phyloP scores from a whole-genome alignment of 30 jellyfish, hydroid and myxozoan species.

The Pseudorhiza aurosa region DNA sequence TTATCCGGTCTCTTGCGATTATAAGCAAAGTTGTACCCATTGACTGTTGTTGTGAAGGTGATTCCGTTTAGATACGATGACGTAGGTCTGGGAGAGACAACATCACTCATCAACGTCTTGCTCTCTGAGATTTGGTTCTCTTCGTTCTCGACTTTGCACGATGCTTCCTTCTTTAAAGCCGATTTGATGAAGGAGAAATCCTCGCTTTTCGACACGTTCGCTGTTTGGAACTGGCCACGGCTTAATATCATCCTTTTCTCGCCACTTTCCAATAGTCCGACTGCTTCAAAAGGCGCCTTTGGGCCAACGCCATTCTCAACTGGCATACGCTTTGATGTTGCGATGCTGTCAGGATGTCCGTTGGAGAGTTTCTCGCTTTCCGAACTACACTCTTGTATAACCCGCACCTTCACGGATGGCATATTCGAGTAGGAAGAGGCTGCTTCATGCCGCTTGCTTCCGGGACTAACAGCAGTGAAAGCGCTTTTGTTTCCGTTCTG shows the following conservation, averaged over 20 bases:
- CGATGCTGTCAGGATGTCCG: neutral
- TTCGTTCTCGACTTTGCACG: slow-evolving; percentile 1
- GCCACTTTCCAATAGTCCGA: neutral
- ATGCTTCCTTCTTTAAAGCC: slow-evolving; percentile 1
- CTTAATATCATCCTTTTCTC: neutral
- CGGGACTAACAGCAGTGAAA: slow-evolving; percentile 60
- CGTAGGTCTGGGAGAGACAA: slow-evolving; percentile 18
- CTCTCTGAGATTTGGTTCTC: slow-evolving; percentile 7
- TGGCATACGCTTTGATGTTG: neutral
- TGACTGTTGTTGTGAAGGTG: neutral
- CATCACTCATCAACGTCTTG: neutral
- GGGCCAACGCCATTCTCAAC: neutral
- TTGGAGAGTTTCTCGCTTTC: slow-evolving; percentile 12
- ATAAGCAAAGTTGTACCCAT: neutral
- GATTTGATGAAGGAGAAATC: slow-evolving; percentile 27
- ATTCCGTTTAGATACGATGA: slow-evolving; percentile 27
- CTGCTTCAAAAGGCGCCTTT: neutral
- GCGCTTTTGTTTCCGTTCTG: slow-evolving; percentile 51
- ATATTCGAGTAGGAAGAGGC: slow-evolving; percentile 17
- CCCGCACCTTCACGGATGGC: slow-evolving; percentile 63
- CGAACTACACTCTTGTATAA: slow-evolving; percentile 29
- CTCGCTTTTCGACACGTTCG: slow-evolving; percentile 4
- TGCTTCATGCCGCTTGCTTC: slow-evolving; percentile 46
- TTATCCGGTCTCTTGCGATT: neutral
- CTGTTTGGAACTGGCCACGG: neutral